These are phyloP conservation scores for Tautogolabrus adspersus DNA, from an alignment of 2,113 vertebrate genomes.

Conservation along the genomic window DNA sequence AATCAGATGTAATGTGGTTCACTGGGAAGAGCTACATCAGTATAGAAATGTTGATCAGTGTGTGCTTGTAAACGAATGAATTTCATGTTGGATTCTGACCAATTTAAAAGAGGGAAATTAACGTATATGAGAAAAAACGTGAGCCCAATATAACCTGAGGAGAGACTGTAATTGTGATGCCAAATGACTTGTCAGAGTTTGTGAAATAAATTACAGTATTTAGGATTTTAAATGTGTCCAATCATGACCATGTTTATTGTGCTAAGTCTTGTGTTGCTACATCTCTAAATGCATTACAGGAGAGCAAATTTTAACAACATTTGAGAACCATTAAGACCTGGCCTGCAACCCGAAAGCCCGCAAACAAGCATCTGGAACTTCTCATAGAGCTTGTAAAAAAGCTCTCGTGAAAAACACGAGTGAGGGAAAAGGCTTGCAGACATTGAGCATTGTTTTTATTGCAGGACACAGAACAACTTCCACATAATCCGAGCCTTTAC, in stretches of 20 bases:
- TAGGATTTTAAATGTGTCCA: constrained; percentile 72
- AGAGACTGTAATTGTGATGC: constrained; percentile 79
- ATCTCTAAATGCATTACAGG: constrained; percentile 34
- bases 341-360: constrained; percentile 37
- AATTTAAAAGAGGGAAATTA: constrained; percentile 78
- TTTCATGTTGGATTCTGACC: constrained; percentile 64
- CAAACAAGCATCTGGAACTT: constrained; percentile 68
- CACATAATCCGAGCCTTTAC: constrained; percentile 51
- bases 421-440: constrained; percentile 32
- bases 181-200: constrained; percentile 80
- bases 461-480: constrained; percentile 60
- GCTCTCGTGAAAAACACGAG: constrained; percentile 22
- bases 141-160: constrained; percentile 73
- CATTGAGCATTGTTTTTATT: constrained; percentile 72
- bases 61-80: constrained; percentile 65
- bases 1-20: constrained; percentile 69
- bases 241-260: constrained; percentile 48
- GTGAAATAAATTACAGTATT: constrained; percentile 81
- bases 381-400: constrained; percentile 59
- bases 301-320: constrained; percentile 39
- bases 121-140: constrained; percentile 73
- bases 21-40: constrained; percentile 74
- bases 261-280: constrained; percentile 13
- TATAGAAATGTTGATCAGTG: constrained; percentile 64
- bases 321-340: constrained; percentile 56